phyloP scores from a whole-genome alignment of 2,888 invertebrate species.

The Aspidiotus rigidus region DNA sequence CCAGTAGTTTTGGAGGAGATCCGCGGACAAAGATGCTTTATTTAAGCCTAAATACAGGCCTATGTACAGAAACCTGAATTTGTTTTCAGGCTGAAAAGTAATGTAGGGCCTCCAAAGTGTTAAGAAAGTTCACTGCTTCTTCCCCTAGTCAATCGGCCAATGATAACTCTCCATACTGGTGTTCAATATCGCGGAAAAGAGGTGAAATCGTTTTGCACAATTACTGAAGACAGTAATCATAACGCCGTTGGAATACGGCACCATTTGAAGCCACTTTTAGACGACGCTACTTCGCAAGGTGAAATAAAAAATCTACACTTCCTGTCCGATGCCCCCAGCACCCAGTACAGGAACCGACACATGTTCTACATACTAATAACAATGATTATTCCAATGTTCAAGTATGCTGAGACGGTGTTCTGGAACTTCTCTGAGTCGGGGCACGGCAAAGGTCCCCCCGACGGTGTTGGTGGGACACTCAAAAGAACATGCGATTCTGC shows the following conservation, averaged over 20 bases:
- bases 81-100: too few species aligned
- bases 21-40: too few species aligned
- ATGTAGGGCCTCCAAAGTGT: too few species aligned
- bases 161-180: conserved; percentile 30
- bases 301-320: conserved; percentile 41
- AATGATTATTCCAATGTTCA: conserved; percentile 34
- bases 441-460: conserved; percentile 41
- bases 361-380: conserved; percentile 41
- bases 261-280: conserved; percentile 41
- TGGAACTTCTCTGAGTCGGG: conserved; percentile 41
- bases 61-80: too few species aligned
- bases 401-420: neutral
- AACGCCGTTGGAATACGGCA: conserved; percentile 43
- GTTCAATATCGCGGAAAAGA: conserved; percentile 26
- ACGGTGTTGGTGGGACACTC: conserved; percentile 40
- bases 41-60: too few species aligned
- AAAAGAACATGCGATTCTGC: conserved; percentile 39
- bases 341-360: conserved; percentile 42
- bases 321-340: conserved; percentile 42
- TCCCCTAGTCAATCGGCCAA: too few species aligned
- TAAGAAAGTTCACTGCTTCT: too few species aligned
- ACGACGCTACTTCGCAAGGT: conserved; percentile 31
- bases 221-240: conserved; percentile 41
- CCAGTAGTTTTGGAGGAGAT: too few species aligned
- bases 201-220: conserved; percentile 39